A percentile compares a stretch with the other conserved stretches of the same genome.
Conservation (phyloP, 1,140 invertebrate species). For the Sitobion miscanthi region DNA sequence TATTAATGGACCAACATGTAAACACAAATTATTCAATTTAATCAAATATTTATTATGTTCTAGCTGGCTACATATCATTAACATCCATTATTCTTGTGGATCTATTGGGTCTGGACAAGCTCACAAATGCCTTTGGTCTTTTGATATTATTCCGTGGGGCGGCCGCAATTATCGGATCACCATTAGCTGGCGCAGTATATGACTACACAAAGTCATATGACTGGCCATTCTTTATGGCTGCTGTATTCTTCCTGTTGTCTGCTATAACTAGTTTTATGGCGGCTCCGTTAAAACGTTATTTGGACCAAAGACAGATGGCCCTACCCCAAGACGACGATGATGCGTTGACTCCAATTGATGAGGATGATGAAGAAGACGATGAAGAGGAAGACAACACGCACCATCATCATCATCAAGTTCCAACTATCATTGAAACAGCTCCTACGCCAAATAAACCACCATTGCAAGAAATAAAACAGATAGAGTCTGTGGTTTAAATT, state of each 20-base stretch:
- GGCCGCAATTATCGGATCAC: conserved; percentile 85
- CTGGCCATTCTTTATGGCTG: conserved; percentile 91
- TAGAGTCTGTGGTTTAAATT: conserved; percentile 71
- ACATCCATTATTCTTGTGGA: conserved; percentile 98
- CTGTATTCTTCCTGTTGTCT: conserved; percentile 83
- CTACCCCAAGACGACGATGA: conserved; percentile 68
- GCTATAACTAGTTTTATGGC: conserved; percentile 85
- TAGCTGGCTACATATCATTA: conserved; percentile 95
- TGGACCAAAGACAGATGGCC: conserved; percentile 62
- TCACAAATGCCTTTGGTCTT: conserved; percentile 96
- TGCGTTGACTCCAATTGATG: conserved; percentile 78
- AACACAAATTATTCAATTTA: neutral
- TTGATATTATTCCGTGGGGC: conserved; percentile 93
- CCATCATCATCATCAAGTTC: conserved; percentile 64
- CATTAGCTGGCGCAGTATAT: conserved; percentile 83
- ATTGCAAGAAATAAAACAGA: conserved; percentile 70
- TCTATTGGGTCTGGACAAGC: conserved; percentile 89
- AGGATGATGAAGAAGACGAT: conserved; percentile 75
- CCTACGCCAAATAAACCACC: conserved; percentile 66
- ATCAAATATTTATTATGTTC: conserved; percentile 61
- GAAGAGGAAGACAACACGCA: conserved; percentile 72
- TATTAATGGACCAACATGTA: conserved; percentile 60
- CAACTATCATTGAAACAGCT: conserved; percentile 72
- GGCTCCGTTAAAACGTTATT: conserved; percentile 72
- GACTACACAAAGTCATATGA: conserved; percentile 85